Conservation (phyloP, 2,888 invertebrate genomes). For the Pseudococcus jackbeardsleyi region DNA sequence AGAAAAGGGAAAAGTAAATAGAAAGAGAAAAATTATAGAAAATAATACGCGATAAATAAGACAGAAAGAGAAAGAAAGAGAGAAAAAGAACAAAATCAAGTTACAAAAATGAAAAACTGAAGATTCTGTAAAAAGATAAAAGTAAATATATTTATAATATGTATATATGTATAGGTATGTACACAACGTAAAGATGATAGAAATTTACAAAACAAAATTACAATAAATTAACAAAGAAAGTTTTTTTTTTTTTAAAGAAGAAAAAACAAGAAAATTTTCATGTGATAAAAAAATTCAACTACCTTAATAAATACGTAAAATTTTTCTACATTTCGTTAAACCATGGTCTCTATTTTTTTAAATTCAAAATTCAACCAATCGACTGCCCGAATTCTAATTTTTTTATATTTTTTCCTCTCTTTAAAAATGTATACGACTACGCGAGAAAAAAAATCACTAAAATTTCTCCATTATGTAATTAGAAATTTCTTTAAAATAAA, state of each 20-base stretch:
- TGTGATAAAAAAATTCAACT: constrained; percentile 61
- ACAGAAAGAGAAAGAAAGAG: constrained; percentile 11
- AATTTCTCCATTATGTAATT: constrained; percentile 32
- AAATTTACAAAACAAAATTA: constrained; percentile 63
- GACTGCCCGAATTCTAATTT: constrained; percentile 30
- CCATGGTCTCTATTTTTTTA: constrained; percentile 41
- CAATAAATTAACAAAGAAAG: constrained; percentile 62
- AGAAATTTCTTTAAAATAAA: constrained; percentile 35
- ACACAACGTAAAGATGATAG: constrained; percentile 58
- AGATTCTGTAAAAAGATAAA: constrained; percentile 61
- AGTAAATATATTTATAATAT: constrained; percentile 61
- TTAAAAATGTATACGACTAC: constrained; percentile 36
- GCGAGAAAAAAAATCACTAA: constrained; percentile 49
- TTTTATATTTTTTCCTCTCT: constrained; percentile 41
- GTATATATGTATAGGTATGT: constrained; percentile 64
- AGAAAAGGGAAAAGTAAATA: background rate
- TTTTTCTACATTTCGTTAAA: constrained; percentile 47
- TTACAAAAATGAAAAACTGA: constrained; percentile 64
- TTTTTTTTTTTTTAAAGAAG: constrained; percentile 40
- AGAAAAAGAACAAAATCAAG: constrained; percentile 58
- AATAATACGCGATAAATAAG: constrained; percentile 47
- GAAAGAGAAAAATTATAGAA: constrained; percentile 30
- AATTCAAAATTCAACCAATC: constrained; percentile 23
- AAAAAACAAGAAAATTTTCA: constrained; percentile 59
- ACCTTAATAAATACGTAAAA: constrained; percentile 54